Conservation (phyloP, 1,140 invertebrate genomes). For the Brachionus sp. region DNA sequence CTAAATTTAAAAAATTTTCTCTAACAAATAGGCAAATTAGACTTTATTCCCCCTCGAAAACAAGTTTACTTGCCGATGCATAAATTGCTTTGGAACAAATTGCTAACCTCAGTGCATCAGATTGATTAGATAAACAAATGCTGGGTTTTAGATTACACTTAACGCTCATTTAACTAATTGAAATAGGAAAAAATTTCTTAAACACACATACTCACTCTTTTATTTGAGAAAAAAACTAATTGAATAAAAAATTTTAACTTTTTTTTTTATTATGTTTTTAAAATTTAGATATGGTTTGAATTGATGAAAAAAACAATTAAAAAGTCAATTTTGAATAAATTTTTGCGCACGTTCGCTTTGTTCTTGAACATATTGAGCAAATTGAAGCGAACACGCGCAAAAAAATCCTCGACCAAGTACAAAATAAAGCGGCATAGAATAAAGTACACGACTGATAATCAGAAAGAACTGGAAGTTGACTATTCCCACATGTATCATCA, state of each 20-base stretch:
- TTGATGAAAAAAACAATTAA: constrained; percentile 34
- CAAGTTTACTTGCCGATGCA: not conserved
- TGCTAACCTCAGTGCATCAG: not conserved
- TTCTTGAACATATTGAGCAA: not conserved
- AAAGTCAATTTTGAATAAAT: constrained; percentile 36
- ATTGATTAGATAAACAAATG: constrained; percentile 5
- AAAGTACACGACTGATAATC: not conserved
- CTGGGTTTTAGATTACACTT: not conserved
- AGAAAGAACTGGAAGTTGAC: not conserved
- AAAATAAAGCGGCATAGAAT: not conserved
- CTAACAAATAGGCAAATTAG: too few relatives aligned
- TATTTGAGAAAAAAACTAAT: not conserved
- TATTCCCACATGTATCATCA: not conserved
- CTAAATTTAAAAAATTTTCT: too few relatives aligned
- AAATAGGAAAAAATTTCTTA: not conserved
- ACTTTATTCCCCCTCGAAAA: not conserved
- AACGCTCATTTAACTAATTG: constrained; percentile 3
- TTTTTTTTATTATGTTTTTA: not conserved
- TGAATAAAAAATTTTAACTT: not conserved
- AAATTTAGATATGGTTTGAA: not conserved
- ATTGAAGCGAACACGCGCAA: not conserved
- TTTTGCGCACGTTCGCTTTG: not conserved
- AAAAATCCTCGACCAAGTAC: not conserved
- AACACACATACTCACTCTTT: not conserved
- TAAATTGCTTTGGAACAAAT: not conserved